Evolutionary conservation across 2,113 vertebrate species (phyloP).

Genomic region (Aspidoscelis tigris): DNA sequence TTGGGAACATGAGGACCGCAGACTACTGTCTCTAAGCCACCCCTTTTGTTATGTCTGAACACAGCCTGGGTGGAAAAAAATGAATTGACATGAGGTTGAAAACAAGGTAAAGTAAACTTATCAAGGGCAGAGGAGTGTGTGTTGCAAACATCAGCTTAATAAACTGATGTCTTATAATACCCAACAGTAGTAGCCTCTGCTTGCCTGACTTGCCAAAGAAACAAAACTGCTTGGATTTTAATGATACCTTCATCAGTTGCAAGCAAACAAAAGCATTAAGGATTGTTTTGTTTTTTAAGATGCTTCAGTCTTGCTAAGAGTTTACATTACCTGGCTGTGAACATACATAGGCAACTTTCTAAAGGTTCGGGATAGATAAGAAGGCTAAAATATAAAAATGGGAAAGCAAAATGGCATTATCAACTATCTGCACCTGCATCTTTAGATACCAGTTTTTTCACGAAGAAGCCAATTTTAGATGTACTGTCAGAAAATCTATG

Average conservation of each 20-base stretch:
- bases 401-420: slow-evolving; percentile 32
- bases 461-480: slow-evolving; percentile 41
- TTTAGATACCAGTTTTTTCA: slow-evolving; percentile 47
- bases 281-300: slow-evolving; percentile 46
- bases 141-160: neutral
- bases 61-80: too few relatives aligned
- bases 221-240: slow-evolving; percentile 51
- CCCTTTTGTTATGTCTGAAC: too few relatives aligned
- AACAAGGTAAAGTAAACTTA: slow-evolving; percentile 25
- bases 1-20: too few relatives aligned
- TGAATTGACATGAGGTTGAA: too few relatives aligned
- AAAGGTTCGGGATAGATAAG: slow-evolving; percentile 41
- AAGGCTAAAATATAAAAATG: slow-evolving; percentile 43
- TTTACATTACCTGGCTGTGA: slow-evolving; percentile 35
- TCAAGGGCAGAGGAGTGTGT: neutral
- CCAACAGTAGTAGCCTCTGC: slow-evolving; percentile 32
- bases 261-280: slow-evolving; percentile 56
- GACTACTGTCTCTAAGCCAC: too few relatives aligned
- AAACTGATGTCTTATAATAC: neutral
- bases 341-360: neutral
- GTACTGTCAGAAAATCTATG: slow-evolving; percentile 38
- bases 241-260: slow-evolving; percentile 42
- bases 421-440: slow-evolving; percentile 40
- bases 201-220: slow-evolving; percentile 36
- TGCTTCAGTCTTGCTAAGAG: slow-evolving; percentile 37